phyloP scores from a whole-genome alignment of 2,797 vertebrate species.

The Chelmon rostratus region DNA sequence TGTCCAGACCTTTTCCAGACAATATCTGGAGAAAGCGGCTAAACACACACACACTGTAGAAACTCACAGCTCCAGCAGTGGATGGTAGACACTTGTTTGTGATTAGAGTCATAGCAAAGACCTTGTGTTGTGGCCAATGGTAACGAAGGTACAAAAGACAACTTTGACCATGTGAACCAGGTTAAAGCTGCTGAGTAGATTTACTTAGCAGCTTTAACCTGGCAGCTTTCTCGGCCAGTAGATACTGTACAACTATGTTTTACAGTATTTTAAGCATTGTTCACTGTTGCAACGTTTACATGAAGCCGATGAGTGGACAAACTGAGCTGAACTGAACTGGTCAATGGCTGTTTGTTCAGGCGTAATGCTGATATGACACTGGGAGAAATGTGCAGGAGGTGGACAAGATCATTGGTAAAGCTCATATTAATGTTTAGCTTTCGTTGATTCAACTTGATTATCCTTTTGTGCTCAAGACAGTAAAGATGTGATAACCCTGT shows the following conservation, averaged over 20 bases:
- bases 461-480: background rate
- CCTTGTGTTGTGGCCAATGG: slow-evolving; percentile 35
- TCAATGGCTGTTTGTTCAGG: background rate
- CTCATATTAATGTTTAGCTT: background rate
- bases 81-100: slow-evolving; percentile 49
- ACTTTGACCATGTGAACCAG: slow-evolving; percentile 29
- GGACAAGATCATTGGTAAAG: background rate
- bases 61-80: slow-evolving; percentile 23
- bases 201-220: too few relatives aligned
- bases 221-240: too few relatives aligned
- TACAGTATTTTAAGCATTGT: background rate
- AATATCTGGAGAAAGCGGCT: too few relatives aligned
- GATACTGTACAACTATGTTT: background rate
- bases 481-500: too few relatives aligned
- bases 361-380: background rate
- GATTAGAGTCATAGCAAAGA: slow-evolving; percentile 66
- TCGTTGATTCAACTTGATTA: background rate
- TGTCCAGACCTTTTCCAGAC: too few relatives aligned
- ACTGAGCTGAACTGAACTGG: background rate
- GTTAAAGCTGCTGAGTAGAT: slow-evolving; percentile 57
- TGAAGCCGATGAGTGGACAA: background rate
- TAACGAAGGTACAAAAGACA: slow-evolving; percentile 23
- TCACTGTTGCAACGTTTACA: background rate
- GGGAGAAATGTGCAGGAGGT: background rate
- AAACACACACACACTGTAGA: background rate